These are phyloP conservation scores for Dynastes maya DNA, from an alignment of 2,888 invertebrate species.

Conservation along the genomic window DNA sequence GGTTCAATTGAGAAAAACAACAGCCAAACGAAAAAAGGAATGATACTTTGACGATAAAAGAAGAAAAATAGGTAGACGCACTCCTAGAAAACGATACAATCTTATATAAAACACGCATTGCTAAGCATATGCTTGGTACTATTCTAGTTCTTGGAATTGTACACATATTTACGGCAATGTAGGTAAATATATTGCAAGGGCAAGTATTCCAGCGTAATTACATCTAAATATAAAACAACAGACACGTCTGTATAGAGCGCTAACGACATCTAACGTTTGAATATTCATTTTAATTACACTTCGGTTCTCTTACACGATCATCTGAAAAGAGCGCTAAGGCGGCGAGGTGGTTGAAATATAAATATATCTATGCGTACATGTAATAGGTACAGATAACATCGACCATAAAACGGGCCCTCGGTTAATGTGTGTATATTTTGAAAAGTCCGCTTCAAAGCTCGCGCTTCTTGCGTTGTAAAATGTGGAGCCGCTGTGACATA, in stretches of 20 bases:
- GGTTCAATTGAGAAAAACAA: too few species aligned
- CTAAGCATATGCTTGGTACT: background rate
- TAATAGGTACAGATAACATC: slow-evolving; percentile 42
- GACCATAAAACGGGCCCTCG: slow-evolving; percentile 42
- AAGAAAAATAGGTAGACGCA: background rate
- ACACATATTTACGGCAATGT: background rate
- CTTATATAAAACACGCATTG: background rate
- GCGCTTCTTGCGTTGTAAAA: slow-evolving; percentile 33
- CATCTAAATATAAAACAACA: slow-evolving; percentile 35
- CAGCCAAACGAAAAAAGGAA: background rate
- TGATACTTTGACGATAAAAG: background rate
- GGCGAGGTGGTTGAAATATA: slow-evolving; percentile 37
- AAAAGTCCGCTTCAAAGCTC: slow-evolving; percentile 36
- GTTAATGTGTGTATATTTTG: slow-evolving; percentile 39
- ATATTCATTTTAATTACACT: slow-evolving; percentile 41
- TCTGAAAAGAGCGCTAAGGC: slow-evolving; percentile 7
- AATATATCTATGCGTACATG: slow-evolving; percentile 39
- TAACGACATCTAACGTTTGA: slow-evolving; percentile 43
- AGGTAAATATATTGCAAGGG: slow-evolving; percentile 1
- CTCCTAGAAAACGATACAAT: background rate
- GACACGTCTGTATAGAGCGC: slow-evolving; percentile 14
- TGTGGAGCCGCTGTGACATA: slow-evolving; percentile 41
- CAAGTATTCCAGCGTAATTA: slow-evolving; percentile 32
- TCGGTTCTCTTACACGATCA: slow-evolving; percentile 21
- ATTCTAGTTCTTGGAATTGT: background rate